Percentiles rank a stretch among this genome's conserved stretches.
Conservation (phyloP, 2,888 invertebrate species). For the Sycophila texana region DNA sequence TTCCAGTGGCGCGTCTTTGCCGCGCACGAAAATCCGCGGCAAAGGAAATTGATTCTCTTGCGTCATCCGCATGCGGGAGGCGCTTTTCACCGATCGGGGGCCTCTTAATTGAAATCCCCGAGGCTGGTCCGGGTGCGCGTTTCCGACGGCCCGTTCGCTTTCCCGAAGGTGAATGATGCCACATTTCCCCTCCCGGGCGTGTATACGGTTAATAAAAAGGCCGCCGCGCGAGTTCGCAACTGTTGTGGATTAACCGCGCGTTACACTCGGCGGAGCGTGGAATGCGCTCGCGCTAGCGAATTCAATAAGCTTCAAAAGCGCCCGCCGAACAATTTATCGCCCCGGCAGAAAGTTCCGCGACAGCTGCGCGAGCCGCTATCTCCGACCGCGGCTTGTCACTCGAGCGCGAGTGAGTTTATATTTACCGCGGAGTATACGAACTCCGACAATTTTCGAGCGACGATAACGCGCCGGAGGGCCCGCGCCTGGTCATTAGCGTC, state of each 20-base stretch:
- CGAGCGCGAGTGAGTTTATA: conserved; percentile 28
- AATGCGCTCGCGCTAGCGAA: conserved; percentile 29
- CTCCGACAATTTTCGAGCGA: conserved; percentile 41
- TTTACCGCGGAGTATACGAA: conserved; percentile 32
- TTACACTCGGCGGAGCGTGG: conserved; percentile 17
- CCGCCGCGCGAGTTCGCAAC: too few relatives aligned
- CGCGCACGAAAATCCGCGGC: neutral
- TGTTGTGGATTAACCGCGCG: too few relatives aligned
- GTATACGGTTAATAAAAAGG: neutral
- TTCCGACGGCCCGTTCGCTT: too few relatives aligned
- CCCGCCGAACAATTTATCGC: conserved; percentile 49
- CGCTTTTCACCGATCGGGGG: conserved; percentile 46
- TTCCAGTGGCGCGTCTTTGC: neutral
- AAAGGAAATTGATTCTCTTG: conserved; percentile 50
- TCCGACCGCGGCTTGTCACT: conserved; percentile 3
- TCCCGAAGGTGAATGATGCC: too few relatives aligned
- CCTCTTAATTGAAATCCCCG: conserved; percentile 55
- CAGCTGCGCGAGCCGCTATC: conserved; percentile 26
- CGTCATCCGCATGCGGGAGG: conserved; percentile 39
- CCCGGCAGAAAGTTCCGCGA: conserved; percentile 49
- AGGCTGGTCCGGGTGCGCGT: too few relatives aligned
- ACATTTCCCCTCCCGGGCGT: too few relatives aligned
- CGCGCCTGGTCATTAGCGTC: conserved; percentile 38
- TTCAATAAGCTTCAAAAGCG: conserved; percentile 45
- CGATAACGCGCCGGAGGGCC: conserved; percentile 25